These are phyloP conservation scores for Amphiura filiformis DNA, from an alignment of 35 echinoderm and acorn worm genomes.

Conservation along the genomic window DNA sequence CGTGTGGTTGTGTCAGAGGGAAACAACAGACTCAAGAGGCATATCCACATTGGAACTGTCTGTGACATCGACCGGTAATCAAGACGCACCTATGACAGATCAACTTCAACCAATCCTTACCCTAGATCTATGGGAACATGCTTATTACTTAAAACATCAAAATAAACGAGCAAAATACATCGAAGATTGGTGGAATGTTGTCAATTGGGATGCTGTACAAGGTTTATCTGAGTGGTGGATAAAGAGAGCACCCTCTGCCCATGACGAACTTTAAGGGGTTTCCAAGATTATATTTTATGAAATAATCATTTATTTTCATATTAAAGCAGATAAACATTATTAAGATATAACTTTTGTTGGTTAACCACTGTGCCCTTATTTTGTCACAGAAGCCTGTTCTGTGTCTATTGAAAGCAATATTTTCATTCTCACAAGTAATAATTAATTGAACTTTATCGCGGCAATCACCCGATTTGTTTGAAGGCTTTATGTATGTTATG, in stretches of 20 bases:
- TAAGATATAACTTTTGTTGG: too few species aligned
- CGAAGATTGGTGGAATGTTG: constrained; percentile 68
- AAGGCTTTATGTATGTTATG: too few species aligned
- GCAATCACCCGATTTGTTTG: too few species aligned
- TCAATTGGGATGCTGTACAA: constrained; percentile 60
- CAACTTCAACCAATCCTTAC: constrained; percentile 66
- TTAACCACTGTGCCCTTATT: too few species aligned
- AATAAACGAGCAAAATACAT: constrained; percentile 38
- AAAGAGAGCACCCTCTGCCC: constrained; percentile 1
- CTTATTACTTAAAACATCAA: constrained; percentile 80
- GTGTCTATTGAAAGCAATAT: too few species aligned
- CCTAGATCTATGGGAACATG: constrained; percentile 85
- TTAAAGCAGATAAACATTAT: too few species aligned
- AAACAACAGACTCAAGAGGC: background rate
- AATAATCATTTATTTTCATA: too few species aligned
- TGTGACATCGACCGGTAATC: constrained; percentile 63
- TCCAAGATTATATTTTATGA: too few species aligned
- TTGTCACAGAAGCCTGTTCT: too few species aligned
- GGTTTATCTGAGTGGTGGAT: constrained; percentile 65
- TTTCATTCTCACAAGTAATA: too few species aligned
- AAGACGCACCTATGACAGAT: constrained; percentile 61
- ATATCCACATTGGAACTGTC: background rate
- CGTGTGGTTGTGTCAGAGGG: constrained; percentile 67
- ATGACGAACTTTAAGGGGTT: constrained; percentile 75
- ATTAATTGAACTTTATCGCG: too few species aligned